Percentiles rank a stretch among this genome's conserved stretches.
Evolutionary conservation across 1,140 invertebrate species (phyloP).

Genomic region (Bombus terrestris): DNA sequence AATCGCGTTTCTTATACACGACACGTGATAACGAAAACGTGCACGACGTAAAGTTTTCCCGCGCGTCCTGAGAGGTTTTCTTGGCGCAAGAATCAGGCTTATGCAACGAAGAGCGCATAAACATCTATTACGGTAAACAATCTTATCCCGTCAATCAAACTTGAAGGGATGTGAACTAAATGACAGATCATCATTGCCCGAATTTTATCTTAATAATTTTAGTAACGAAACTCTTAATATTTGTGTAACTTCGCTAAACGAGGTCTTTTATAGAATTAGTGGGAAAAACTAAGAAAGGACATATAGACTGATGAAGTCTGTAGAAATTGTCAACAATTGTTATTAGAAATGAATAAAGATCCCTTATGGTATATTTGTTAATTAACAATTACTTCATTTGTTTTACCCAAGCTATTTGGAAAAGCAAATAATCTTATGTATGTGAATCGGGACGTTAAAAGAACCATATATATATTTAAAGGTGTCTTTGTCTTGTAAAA

Average conservation of each 20-base stretch:
- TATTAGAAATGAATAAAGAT: conserved; percentile 17
- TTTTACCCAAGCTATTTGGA: background rate
- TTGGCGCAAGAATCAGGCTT: conserved; percentile 65
- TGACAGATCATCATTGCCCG: background rate
- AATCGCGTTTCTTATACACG: background rate
- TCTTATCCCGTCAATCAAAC: conserved; percentile 36
- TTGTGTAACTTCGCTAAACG: conserved; percentile 1
- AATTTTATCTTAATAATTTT: conserved; percentile 15
- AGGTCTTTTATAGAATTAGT: conserved; percentile 31
- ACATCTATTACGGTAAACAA: conserved; percentile 71
- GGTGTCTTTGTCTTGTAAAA: conserved; percentile 28
- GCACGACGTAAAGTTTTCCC: conserved; percentile 64
- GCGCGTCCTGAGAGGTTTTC: conserved; percentile 59
- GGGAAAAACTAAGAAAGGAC: background rate
- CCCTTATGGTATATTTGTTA: conserved; percentile 30
- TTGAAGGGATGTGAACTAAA: conserved; percentile 18
- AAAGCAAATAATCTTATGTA: background rate
- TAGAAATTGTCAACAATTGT: conserved; percentile 8
- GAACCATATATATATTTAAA: background rate
- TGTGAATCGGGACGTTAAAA: conserved; percentile 5
- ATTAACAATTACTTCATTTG: background rate
- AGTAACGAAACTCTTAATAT: conserved; percentile 7
- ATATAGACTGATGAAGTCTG: conserved; percentile 1
- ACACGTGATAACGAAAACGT: conserved; percentile 55
- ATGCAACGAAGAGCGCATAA: conserved; percentile 73